These are phyloP conservation scores for Luffia ferchaultella DNA, from an alignment of 2,888 invertebrate genomes.

Conservation along the genomic window DNA sequence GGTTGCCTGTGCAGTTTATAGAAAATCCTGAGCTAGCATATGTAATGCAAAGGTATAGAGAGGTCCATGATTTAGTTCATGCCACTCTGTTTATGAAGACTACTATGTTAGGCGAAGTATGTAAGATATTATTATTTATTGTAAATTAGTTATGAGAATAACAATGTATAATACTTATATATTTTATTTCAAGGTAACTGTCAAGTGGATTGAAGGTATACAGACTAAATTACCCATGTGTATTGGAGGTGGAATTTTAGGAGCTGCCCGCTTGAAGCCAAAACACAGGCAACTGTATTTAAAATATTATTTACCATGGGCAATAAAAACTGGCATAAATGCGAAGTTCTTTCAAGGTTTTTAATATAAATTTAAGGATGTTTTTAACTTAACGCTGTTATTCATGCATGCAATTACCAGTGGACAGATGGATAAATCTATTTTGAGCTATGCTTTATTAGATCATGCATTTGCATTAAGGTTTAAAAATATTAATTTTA, in stretches of 20 bases:
- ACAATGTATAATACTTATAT: not conserved
- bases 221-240: slow-evolving; percentile 98
- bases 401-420: too few relatives aligned
- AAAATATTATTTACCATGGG: slow-evolving; percentile 85
- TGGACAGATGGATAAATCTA: too few relatives aligned
- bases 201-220: slow-evolving; percentile 98
- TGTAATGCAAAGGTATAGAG: slow-evolving; percentile 96
- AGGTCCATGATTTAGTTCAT: slow-evolving; percentile 96
- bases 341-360: slow-evolving; percentile 81
- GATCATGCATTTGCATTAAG: too few relatives aligned
- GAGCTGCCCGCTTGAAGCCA: slow-evolving; percentile 84
- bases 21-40: slow-evolving; percentile 91
- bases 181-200: slow-evolving; percentile 74
- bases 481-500: not conserved
- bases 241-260: slow-evolving; percentile 90
- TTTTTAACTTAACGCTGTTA: too few relatives aligned
- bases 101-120: slow-evolving; percentile 83
- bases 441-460: too few relatives aligned
- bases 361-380: not conserved
- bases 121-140: not conserved
- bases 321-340: slow-evolving; percentile 76
- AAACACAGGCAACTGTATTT: slow-evolving; percentile 84
- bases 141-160: not conserved
- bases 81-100: slow-evolving; percentile 92
- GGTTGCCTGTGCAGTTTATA: slow-evolving; percentile 90